Evolutionary conservation across 2,888 invertebrate genomes (phyloP).

Genomic region (Caenorhabditis sinica): DNA sequence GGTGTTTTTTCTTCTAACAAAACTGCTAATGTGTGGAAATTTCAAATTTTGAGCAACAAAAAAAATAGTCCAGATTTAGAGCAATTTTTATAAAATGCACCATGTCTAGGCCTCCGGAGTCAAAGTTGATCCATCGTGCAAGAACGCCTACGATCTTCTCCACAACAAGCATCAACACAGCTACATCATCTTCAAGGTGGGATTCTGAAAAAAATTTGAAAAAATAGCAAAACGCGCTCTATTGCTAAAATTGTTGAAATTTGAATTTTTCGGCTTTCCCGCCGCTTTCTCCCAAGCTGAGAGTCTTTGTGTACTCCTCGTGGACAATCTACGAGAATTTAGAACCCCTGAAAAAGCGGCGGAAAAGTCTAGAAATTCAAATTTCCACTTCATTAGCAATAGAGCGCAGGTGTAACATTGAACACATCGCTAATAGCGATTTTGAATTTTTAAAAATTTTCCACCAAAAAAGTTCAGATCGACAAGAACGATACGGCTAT

Average conservation of each 20-base stretch:
- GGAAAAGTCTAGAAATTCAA: no score
- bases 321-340: no score
- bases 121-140: conserved; percentile 83
- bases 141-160: conserved; percentile 83
- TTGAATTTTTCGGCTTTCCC: no score
- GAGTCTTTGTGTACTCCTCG: no score
- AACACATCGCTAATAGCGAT: no score
- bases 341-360: no score
- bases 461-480: conserved; percentile 67
- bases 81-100: not conserved
- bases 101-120: conserved; percentile 80
- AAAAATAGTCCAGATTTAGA: not conserved
- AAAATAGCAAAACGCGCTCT: no score
- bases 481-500: conserved; percentile 84
- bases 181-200: conserved; percentile 82
- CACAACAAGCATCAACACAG: conserved; percentile 83
- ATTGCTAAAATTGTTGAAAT: not conserved
- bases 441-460: no score
- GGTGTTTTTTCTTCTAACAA: conserved; percentile 23
- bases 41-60: not conserved
- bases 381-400: no score
- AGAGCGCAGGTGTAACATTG: no score
- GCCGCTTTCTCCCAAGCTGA: no score
- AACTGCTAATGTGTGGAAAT: conserved; percentile 57
- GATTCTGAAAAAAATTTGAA: not conserved